phyloP scores from a whole-genome alignment of 2,113 vertebrate genomes.

The Pygoscelis antarcticus region DNA sequence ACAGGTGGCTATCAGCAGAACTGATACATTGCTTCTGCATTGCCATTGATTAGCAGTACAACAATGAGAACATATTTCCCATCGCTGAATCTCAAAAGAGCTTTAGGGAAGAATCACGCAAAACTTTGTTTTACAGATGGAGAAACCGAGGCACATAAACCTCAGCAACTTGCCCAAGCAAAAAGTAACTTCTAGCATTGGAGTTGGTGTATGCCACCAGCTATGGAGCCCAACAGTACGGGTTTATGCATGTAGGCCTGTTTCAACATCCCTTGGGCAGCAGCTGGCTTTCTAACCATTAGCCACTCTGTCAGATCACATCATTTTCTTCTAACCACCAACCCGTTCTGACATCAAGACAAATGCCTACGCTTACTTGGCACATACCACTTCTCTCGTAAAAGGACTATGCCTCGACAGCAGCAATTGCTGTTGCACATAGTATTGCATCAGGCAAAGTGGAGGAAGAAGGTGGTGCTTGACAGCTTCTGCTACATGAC shows the following conservation, averaged over 20 bases:
- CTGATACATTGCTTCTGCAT: neutral
- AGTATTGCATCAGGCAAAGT: neutral
- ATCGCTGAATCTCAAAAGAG: neutral
- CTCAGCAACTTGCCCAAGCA: neutral
- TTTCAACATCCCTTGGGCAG: neutral
- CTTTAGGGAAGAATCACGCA: neutral
- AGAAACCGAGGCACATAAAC: neutral
- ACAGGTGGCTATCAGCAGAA: neutral
- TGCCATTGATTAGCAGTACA: neutral
- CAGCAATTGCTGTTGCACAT: neutral
- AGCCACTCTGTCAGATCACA: neutral
- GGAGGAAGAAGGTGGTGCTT: neutral
- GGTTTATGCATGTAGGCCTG: neutral
- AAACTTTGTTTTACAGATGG: neutral
- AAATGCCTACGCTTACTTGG: neutral
- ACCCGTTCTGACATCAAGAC: neutral
- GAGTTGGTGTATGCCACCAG: neutral
- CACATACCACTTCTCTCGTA: neutral
- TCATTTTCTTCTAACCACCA: neutral
- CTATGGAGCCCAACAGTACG: accelerated
- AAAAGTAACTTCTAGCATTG: neutral
- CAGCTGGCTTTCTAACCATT: neutral
- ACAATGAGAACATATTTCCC: neutral
- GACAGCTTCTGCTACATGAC: neutral
- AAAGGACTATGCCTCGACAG: neutral